phyloP scores from a whole-genome alignment of 2,113 vertebrate genomes.

The Gasterosteus nipponicus region DNA sequence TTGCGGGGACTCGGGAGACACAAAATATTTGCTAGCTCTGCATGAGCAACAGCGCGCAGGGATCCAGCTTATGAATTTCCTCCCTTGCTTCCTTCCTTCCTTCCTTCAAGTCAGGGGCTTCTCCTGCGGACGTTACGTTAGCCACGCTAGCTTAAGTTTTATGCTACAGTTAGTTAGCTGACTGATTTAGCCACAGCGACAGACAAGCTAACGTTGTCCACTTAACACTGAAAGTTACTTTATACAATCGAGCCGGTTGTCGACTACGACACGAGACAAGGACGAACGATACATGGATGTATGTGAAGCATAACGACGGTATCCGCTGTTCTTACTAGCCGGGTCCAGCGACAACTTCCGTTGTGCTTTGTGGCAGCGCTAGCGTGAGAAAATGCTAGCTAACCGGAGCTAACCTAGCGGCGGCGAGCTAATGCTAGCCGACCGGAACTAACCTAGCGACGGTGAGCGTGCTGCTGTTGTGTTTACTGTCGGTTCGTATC shows the following conservation, averaged over 20 bases:
- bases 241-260: background rate
- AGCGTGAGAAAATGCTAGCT: background rate
- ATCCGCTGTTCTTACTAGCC: background rate
- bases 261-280: background rate
- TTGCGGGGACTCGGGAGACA: constrained; percentile 7
- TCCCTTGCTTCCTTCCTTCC: constrained; percentile 62
- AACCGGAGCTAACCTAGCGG: background rate
- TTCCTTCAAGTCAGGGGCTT: constrained; percentile 43
- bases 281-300: background rate
- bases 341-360: background rate
- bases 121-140: constrained; percentile 33
- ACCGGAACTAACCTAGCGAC: background rate
- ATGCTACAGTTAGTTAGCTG: constrained; percentile 43
- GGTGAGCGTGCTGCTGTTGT: background rate
- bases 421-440: too few relatives aligned
- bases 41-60: constrained; percentile 42
- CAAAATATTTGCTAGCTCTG: constrained; percentile 35
- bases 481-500: background rate
- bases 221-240: background rate
- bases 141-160: constrained; percentile 31
- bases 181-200: constrained; percentile 17
- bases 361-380: constrained; percentile 27
- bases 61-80: constrained; percentile 53
- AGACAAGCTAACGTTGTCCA: background rate
- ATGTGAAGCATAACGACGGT: background rate